Evolutionary conservation across 2,113 vertebrate genomes (phyloP).

Genomic region (Gobiocypris rarus): DNA sequence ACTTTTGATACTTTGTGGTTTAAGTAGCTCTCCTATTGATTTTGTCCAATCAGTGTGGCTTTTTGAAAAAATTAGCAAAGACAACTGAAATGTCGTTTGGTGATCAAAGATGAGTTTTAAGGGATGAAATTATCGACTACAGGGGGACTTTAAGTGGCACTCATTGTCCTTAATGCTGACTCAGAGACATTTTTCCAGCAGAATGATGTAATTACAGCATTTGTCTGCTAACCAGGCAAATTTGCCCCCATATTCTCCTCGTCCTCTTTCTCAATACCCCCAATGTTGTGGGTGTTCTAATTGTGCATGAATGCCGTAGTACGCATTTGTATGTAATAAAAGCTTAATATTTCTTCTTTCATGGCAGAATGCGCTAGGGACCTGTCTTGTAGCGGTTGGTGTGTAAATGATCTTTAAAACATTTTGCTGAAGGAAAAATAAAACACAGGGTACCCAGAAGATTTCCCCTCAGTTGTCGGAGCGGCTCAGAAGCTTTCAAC

Average conservation of each 20-base stretch:
- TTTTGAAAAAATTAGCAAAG: too few species aligned
- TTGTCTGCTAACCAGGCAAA: not conserved
- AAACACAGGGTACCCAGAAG: slow-evolving; percentile 38
- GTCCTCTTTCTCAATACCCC: not conserved
- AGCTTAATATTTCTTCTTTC: slow-evolving; percentile 53
- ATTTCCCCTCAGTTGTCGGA: slow-evolving; percentile 30
- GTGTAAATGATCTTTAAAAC: slow-evolving; percentile 53
- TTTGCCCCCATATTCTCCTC: not conserved
- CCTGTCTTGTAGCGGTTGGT: slow-evolving; percentile 41
- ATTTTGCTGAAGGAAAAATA: slow-evolving; percentile 34
- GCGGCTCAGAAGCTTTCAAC: slow-evolving; percentile 55
- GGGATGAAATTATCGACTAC: too few species aligned
- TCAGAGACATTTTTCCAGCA: not conserved
- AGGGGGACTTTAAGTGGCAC: not conserved
- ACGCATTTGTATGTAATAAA: slow-evolving; percentile 41
- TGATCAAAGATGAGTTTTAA: too few species aligned
- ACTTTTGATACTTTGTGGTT: too few species aligned
- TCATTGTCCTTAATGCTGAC: not conserved
- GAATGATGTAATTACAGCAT: not conserved
- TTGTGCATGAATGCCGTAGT: slow-evolving; percentile 3
- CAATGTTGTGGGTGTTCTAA: not conserved
- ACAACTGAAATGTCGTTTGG: too few species aligned
- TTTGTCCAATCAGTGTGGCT: too few species aligned
- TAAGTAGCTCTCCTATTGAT: too few species aligned
- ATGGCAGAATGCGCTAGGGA: slow-evolving; percentile 32